Evolutionary conservation across 2,797 vertebrate species (phyloP).

Genomic region (Notoglanidium macrostoma): DNA sequence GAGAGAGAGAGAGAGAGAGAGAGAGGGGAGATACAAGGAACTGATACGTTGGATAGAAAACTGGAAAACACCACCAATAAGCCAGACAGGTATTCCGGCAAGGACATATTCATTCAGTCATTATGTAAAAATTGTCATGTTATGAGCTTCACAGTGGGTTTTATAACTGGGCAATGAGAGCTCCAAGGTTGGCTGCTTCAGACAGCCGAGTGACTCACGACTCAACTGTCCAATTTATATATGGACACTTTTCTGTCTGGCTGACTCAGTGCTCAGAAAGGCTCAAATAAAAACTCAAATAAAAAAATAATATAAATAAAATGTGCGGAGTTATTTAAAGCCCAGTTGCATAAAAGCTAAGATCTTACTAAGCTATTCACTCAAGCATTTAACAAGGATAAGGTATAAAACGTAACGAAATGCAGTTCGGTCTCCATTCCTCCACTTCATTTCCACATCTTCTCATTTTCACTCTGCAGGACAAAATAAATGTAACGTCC

Average conservation of each 20-base stretch:
- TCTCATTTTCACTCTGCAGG: not conserved
- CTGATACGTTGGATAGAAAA: slow-evolving; percentile 39
- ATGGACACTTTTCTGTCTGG: slow-evolving; percentile 28
- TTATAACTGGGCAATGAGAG: slow-evolving; percentile 49
- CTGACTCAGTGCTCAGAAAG: not conserved
- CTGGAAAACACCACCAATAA: slow-evolving; percentile 51
- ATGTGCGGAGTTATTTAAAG: not conserved
- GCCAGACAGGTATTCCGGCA: slow-evolving; percentile 11
- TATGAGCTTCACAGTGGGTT: slow-evolving; percentile 50
- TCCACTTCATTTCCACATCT: not conserved
- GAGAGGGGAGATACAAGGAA: slow-evolving; percentile 31
- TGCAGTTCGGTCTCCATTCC: not conserved
- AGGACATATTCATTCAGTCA: slow-evolving; percentile 51
- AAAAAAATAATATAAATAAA: not conserved
- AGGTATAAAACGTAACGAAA: no score
- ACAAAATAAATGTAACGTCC: not conserved
- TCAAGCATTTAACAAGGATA: not conserved
- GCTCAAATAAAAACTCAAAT: not conserved
- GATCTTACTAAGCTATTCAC: not conserved
- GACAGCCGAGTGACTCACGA: slow-evolving; percentile 37
- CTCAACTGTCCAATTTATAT: slow-evolving; percentile 36
- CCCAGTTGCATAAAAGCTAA: not conserved
- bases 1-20: slow-evolving; percentile 7
- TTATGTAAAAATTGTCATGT: slow-evolving; percentile 55
- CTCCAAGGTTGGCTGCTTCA: slow-evolving; percentile 47